Conservation (phyloP, 2,888 invertebrate genomes). For the Drosophila cognata region DNA sequence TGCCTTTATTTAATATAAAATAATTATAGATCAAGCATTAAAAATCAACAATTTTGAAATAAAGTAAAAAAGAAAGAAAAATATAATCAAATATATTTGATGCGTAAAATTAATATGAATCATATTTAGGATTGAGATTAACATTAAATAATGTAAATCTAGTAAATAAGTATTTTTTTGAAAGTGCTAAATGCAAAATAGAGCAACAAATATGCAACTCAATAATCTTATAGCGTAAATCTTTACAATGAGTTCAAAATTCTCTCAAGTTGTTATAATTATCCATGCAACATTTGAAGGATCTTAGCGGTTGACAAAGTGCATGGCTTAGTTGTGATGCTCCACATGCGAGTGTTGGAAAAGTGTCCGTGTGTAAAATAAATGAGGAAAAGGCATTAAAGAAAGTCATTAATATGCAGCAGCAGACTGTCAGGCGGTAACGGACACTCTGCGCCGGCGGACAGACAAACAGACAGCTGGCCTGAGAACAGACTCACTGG, state of each 20-base stretch:
- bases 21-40: background rate
- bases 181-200: background rate
- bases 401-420: slow-evolving; percentile 82
- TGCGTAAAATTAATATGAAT: too few species aligned
- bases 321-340: slow-evolving; percentile 27
- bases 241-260: background rate
- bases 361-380: slow-evolving; percentile 75
- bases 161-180: background rate
- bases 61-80: too few species aligned
- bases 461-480: slow-evolving; percentile 64
- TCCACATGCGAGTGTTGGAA: slow-evolving; percentile 34
- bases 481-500: slow-evolving; percentile 50
- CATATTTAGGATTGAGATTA: background rate
- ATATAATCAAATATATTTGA: too few species aligned
- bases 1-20: background rate
- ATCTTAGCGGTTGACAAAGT: slow-evolving; percentile 21
- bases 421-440: slow-evolving; percentile 80
- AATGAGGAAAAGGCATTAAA: slow-evolving; percentile 81
- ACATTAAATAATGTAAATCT: background rate
- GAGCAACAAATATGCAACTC: background rate
- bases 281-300: background rate
- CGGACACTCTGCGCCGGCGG: slow-evolving; percentile 40
- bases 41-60: background rate
- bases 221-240: too few species aligned
- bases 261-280: background rate